Evolutionary conservation across 2,888 invertebrate species (phyloP).

Genomic region (Pandemis corylana): DNA sequence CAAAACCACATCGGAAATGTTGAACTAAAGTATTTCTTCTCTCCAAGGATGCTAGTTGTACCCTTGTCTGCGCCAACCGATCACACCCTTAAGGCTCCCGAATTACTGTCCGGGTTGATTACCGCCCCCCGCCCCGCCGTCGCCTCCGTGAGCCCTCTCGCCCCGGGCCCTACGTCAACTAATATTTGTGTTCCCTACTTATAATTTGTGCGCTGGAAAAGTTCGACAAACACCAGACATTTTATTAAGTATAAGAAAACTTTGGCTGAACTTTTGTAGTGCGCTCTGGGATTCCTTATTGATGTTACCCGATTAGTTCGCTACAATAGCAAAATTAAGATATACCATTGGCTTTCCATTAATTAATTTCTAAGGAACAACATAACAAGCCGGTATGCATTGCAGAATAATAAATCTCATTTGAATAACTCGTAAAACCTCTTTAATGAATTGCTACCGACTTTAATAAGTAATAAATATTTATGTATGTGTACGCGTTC

Average conservation of each 20-base stretch:
- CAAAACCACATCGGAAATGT: conserved; percentile 83
- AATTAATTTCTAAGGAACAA: conserved; percentile 54
- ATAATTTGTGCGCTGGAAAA: conserved; percentile 80
- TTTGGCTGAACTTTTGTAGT: conserved; percentile 68
- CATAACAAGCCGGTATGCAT: conserved; percentile 52
- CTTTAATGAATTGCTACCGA: conserved; percentile 70
- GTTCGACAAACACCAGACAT: conserved; percentile 77
- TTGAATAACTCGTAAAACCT: conserved; percentile 68
- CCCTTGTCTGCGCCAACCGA: conserved; percentile 83
- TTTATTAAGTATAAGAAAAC: conserved; percentile 80
- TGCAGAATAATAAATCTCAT: conserved; percentile 60
- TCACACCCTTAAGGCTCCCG: conserved; percentile 83
- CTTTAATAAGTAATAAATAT: conserved; percentile 74
- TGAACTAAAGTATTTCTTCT: conserved; percentile 84
- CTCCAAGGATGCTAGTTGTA: conserved; percentile 79
- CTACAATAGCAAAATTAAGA: conserved; percentile 57
- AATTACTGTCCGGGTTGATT: conserved; percentile 84
- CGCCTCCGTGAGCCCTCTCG: conserved; percentile 52
- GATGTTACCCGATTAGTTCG: conserved; percentile 67
- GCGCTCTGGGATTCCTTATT: conserved; percentile 70
- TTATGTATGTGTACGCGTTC: conserved; percentile 65
- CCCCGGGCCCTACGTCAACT: conserved; percentile 75
- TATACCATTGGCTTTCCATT: conserved; percentile 53
- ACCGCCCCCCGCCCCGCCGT: conserved; percentile 63
- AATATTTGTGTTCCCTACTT: conserved; percentile 82